Evolutionary conservation across 2,888 invertebrate species (phyloP), one percentile per base, ranked within the genome.

Genomic region (Byasa hedistus): DNA sequence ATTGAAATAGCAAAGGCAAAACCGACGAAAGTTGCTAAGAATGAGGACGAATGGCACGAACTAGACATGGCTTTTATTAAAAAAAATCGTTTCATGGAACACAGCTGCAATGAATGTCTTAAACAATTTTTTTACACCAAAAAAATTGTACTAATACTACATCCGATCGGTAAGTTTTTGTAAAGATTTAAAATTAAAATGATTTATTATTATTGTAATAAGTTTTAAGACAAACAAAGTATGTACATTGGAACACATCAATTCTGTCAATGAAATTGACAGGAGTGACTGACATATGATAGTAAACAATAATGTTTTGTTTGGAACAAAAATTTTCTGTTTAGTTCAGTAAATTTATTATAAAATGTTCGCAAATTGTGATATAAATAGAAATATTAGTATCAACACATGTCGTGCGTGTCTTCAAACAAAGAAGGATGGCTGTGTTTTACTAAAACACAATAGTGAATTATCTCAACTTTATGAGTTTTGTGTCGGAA

Each of bases 401-500:
- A 68, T 70, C 27, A 67, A 56, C 27, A 69, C 75, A 8, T 85
- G 85, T 66, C 79, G 83, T 57, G 74, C 80, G 59, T 85, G 85
- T 69, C 73, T 84, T 32, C 66, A 72, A 65, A 69, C 75, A 17
- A 73, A 75, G 36, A 66, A 54, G 65, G 64, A 64, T 51, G 69
- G 74, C 63, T 70, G 67, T 59, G 69, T 77, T 21, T 66, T 64
- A 21, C 57, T 79, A n/a, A 68, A 73, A 52, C 68, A 64, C 39
- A 76, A 72, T 57, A 72, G 76, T 70, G 70, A 71, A 59, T 78
- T 76, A 74, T 72, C 78, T 4, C 61, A 72, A 57, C 69, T 77
- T 27, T 82, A 76, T 62, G 70, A 79, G 58, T 82, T 72, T 72
- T 84, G 84, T 73, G 72, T 80, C 62, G 81, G 79, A 62, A n/a